Percentiles rank a stretch among this genome's conserved stretches.
These are phyloP conservation scores for Cyanistes caeruleus DNA, from an alignment of 2,113 vertebrate species.

Conservation along the genomic window DNA sequence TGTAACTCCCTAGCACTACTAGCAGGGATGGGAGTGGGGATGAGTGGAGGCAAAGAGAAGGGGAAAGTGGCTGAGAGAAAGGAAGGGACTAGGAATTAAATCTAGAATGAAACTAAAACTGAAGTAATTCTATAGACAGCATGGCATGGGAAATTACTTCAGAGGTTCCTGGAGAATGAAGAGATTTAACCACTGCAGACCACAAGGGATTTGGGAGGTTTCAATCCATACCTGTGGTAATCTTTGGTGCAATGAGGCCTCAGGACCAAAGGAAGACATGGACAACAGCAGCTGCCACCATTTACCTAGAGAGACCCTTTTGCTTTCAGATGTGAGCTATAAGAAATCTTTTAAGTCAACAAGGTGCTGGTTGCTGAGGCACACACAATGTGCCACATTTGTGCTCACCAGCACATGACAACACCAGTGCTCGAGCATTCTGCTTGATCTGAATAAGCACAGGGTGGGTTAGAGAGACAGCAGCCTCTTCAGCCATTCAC, in stretches of 20 bases:
- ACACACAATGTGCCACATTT: accelerated
- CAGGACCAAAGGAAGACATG: neutral
- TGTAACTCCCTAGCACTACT: neutral
- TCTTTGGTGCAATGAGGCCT: neutral
- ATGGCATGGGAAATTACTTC: neutral
- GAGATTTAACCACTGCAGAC: neutral
- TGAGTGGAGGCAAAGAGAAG: neutral
- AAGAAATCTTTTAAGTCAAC: neutral
- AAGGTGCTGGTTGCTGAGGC: neutral
- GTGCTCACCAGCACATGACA: neutral
- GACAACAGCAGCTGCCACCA: neutral
- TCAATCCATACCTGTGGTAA: neutral
- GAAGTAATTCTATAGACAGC: neutral
- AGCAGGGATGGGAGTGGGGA: neutral
- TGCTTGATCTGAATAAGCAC: neutral
- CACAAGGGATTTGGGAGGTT: neutral
- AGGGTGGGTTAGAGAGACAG: neutral
- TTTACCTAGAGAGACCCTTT: neutral
- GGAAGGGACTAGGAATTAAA: neutral
- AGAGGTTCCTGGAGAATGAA: neutral
- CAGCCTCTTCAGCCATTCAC: neutral
- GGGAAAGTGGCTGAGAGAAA: neutral
- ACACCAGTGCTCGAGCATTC: neutral
- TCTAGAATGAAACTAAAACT: neutral
- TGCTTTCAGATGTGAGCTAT: neutral